These are phyloP conservation scores for Stichopus chloronotus DNA, from an alignment of 35 echinoderm and acorn worm genomes.

Conservation along the genomic window DNA sequence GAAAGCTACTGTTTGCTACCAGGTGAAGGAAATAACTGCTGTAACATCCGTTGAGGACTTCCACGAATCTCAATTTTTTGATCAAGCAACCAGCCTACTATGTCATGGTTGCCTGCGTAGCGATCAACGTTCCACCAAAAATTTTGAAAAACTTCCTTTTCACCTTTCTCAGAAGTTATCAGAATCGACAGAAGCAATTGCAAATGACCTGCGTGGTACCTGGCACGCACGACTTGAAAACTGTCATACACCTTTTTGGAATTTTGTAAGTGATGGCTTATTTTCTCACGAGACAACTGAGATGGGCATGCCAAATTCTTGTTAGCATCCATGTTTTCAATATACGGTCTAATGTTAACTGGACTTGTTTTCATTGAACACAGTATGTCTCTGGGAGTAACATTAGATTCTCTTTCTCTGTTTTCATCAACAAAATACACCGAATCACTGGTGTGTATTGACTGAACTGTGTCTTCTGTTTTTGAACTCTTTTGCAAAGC, in stretches of 20 bases:
- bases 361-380: too few relatives aligned
- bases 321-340: too few relatives aligned
- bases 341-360: too few relatives aligned
- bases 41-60: neutral
- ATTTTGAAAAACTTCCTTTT: neutral
- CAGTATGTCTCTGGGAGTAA: too few relatives aligned
- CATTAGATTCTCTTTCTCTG: too few relatives aligned
- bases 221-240: neutral
- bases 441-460: too few relatives aligned
- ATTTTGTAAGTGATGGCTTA: neutral
- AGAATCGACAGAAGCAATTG: neutral
- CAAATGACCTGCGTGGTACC: neutral
- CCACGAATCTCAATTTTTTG: slow-evolving; percentile 7
- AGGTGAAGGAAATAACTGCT: neutral
- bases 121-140: slow-evolving; percentile 32
- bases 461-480: too few relatives aligned
- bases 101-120: neutral
- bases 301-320: too few relatives aligned
- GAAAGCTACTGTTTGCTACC: neutral
- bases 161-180: neutral
- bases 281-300: neutral
- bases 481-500: neutral
- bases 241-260: neutral
- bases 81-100: neutral
- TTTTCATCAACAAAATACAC: too few relatives aligned